Base-by-base conservation (phyloP, 2,797 vertebrate species). In the Cossypha dichroa region DNA sequence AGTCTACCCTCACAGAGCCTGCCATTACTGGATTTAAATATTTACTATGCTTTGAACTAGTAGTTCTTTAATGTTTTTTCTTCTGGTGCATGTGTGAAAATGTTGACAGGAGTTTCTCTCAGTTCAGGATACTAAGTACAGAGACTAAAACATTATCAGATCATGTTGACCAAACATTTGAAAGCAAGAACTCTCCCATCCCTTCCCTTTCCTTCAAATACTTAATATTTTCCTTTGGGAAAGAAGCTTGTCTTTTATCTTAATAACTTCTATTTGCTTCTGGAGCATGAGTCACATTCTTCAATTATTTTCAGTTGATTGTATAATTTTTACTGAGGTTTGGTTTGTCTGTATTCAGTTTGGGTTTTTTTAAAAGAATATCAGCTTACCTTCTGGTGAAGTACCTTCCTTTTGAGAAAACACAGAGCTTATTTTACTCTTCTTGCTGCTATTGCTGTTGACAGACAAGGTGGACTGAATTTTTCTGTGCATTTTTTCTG, bases 401-500 rank as follows among this genome's bases (percentile, higher is more conserved):
- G 99, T 97, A 91, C 97, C 98, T 29, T 98, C 97, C 97, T 99
- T 99, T 95, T 99, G 98, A 28, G 99, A 99, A 95, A 98, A 98
- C 0, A 97, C 98, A 92, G 99, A 99, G 94, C 99, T 99, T 95
- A 98, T 97, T 98, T 98, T 99, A 97, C 98, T 99, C 97, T 98
- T 99, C 94, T 98, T 98, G 98, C 98, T 99, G 98, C 98, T 98
- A 96, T 98, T 98, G 41, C 98, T 99, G 98, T 98, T 99, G 87
- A 99, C 99, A 3, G 99, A 99, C 97, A 99, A 97, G 97, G 99
- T 99, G 94, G 99, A 99, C 93, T 99, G 98, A 88, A 99, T 97
- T 96, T 99, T 99, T 90, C 97, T 98, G 95, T 99, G 99, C 98
- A 99, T 98, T 96, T 99, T 99, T 97, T 99, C 98, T 22, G 99